Evolutionary conservation across 1,140 invertebrate species (phyloP).

Genomic region (Drosophila repletoides): DNA sequence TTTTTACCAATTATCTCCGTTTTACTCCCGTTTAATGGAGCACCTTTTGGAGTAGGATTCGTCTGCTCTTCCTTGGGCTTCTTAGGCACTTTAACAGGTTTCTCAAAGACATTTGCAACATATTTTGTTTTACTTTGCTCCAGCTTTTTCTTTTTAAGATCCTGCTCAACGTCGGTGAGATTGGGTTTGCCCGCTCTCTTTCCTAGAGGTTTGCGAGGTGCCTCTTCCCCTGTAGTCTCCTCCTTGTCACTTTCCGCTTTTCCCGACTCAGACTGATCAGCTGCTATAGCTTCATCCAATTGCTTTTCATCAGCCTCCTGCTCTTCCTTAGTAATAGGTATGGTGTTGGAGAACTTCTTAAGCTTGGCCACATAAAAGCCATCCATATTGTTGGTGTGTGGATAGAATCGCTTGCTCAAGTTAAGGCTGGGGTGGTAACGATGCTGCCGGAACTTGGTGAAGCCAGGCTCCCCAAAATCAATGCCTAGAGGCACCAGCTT

Average conservation of each 20-base stretch:
- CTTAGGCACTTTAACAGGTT: slow-evolving; percentile 70
- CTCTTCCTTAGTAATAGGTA: slow-evolving; percentile 84
- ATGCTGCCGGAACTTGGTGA: slow-evolving; percentile 92
- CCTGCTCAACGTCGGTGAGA: slow-evolving; percentile 59
- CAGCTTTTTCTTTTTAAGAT: slow-evolving; percentile 79
- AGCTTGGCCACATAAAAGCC: slow-evolving; percentile 99
- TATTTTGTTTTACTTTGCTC: slow-evolving; percentile 78
- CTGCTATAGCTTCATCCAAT: slow-evolving; percentile 68
- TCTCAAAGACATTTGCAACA: slow-evolving; percentile 80
- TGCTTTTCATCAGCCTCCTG: slow-evolving; percentile 83
- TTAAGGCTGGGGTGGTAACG: slow-evolving; percentile 97
- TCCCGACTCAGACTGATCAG: slow-evolving; percentile 12
- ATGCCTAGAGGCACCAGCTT: slow-evolving; percentile 96
- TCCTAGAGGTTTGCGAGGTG: slow-evolving; percentile 52
- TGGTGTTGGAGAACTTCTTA: slow-evolving; percentile 96
- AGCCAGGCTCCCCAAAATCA: slow-evolving; percentile 98
- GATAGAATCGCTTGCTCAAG: slow-evolving; percentile 95
- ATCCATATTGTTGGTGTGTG: slow-evolving; percentile 99
- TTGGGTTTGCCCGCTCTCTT: slow-evolving; percentile 78
- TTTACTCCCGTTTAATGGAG: not conserved
- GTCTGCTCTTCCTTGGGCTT: slow-evolving; percentile 45
- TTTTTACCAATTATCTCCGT: not conserved
- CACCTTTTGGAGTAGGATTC: not conserved
- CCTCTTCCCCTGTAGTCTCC: slow-evolving; percentile 66
- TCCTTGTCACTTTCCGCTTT: slow-evolving; percentile 29